Conservation (phyloP, 2,888 invertebrate species). For the Temnothorax rugatulus region DNA sequence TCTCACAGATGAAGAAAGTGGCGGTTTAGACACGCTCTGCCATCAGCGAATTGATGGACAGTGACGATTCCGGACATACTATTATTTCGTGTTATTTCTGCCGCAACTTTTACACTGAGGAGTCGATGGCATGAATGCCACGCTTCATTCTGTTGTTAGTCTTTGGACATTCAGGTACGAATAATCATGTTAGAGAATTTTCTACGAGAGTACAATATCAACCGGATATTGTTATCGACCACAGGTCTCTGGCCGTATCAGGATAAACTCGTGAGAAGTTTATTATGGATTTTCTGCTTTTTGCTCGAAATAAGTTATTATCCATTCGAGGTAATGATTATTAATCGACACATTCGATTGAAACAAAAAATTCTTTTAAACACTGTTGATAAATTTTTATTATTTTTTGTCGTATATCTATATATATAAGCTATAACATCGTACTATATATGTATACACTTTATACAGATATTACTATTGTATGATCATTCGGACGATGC, state of each 20-base stretch:
- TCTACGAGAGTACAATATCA: conserved; percentile 18
- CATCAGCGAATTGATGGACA: background rate
- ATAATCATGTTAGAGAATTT: conserved; percentile 22
- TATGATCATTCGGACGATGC: conserved; percentile 3
- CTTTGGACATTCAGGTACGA: background rate
- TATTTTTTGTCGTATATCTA: too few species aligned
- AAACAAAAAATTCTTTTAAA: background rate
- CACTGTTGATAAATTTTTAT: background rate
- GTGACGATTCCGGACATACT: background rate
- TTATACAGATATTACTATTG: conserved; percentile 13
- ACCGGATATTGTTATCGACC: background rate
- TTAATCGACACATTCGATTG: background rate
- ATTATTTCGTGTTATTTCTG: background rate
- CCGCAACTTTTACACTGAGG: background rate
- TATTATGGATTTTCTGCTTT: background rate
- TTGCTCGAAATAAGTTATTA: conserved; percentile 16
- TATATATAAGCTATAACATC: too few species aligned
- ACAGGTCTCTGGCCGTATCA: conserved; percentile 39
- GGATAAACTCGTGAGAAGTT: background rate
- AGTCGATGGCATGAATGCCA: background rate
- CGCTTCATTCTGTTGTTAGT: background rate
- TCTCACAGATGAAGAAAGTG: background rate
- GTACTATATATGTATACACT: too few species aligned
- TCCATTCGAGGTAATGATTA: conserved; percentile 27
- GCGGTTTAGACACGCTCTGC: background rate